Evolutionary conservation across 2,113 vertebrate species (phyloP).

Genomic region (Atractosteus spatula): DNA sequence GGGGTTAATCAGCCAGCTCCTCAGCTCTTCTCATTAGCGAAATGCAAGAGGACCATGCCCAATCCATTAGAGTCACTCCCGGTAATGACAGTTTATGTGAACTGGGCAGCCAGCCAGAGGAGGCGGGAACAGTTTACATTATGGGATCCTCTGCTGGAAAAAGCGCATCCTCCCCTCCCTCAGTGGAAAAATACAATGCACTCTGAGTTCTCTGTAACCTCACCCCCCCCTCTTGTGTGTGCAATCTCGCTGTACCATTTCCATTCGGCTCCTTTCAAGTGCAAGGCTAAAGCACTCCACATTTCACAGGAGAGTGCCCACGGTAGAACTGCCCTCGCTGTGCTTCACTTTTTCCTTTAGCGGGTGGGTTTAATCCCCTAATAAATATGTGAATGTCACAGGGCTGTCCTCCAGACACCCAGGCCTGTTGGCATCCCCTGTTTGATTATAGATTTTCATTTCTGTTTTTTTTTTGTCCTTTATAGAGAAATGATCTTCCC

Average conservation of each 20-base stretch:
- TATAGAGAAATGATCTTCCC: too few species aligned
- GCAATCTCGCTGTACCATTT: background rate
- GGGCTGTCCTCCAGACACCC: background rate
- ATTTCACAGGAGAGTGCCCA: too few species aligned
- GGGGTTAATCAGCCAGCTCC: constrained; percentile 77
- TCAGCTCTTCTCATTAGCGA: constrained; percentile 82
- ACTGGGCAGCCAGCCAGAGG: constrained; percentile 55
- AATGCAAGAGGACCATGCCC: constrained; percentile 70
- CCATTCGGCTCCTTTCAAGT: background rate
- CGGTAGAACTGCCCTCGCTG: background rate
- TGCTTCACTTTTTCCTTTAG: background rate
- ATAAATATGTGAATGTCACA: background rate
- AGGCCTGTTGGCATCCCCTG: background rate
- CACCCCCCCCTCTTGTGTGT: constrained; percentile 3
- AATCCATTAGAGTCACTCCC: constrained; percentile 73
- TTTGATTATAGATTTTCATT: background rate
- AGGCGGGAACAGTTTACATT: constrained; percentile 49
- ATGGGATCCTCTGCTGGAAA: constrained; percentile 40
- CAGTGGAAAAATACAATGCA: background rate
- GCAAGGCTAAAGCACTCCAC: too few species aligned
- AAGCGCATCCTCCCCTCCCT: background rate
- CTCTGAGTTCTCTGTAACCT: constrained; percentile 1
- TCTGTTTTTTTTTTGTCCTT: background rate
- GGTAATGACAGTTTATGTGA: constrained; percentile 70
- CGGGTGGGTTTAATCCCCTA: constrained; percentile 2